These are phyloP conservation scores for Antennarius striatus DNA, from an alignment of 2,113 vertebrate species.

Conservation along the genomic window DNA sequence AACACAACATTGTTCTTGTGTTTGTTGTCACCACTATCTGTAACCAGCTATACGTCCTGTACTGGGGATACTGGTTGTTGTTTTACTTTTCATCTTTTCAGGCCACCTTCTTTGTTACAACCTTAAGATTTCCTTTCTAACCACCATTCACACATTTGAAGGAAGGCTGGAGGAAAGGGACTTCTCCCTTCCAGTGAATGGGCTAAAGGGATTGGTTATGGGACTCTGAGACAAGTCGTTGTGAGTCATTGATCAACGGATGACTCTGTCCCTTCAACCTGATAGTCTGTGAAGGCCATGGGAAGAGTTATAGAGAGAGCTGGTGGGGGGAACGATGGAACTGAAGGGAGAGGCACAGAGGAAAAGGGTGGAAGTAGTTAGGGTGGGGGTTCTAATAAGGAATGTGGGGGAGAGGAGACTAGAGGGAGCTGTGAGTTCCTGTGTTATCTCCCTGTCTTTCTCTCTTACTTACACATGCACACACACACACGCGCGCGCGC, in stretches of 20 bases:
- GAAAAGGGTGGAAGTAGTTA: slow-evolving; percentile 19
- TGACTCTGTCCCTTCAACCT: slow-evolving; percentile 30
- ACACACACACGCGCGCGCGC: slow-evolving; percentile 14
- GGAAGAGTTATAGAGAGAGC: slow-evolving; percentile 12
- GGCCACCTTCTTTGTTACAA: not conserved
- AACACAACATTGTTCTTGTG: too few relatives aligned
- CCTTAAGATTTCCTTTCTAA: not conserved
- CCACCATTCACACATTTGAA: slow-evolving; percentile 10
- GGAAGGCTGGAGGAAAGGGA: slow-evolving; percentile 1
- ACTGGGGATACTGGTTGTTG: not conserved
- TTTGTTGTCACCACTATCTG: too few relatives aligned
- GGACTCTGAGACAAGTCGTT: slow-evolving; percentile 31
- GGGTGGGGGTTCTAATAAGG: slow-evolving; percentile 61
- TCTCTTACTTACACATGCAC: not conserved
- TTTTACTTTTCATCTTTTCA: not conserved
- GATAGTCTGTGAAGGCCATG: slow-evolving; percentile 42
- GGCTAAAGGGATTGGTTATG: slow-evolving; percentile 52
- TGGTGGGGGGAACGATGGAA: slow-evolving; percentile 30
- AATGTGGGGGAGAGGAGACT: slow-evolving; percentile 88
- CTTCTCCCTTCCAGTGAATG: slow-evolving; percentile 19
- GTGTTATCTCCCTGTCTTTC: slow-evolving; percentile 47
- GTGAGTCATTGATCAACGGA: slow-evolving; percentile 24
- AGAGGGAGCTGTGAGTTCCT: slow-evolving; percentile 73
- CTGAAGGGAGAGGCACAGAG: slow-evolving; percentile 15
- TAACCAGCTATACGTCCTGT: too few relatives aligned